Evolutionary conservation across 2,888 invertebrate genomes (phyloP).

Genomic region (Sisyra nigra): DNA sequence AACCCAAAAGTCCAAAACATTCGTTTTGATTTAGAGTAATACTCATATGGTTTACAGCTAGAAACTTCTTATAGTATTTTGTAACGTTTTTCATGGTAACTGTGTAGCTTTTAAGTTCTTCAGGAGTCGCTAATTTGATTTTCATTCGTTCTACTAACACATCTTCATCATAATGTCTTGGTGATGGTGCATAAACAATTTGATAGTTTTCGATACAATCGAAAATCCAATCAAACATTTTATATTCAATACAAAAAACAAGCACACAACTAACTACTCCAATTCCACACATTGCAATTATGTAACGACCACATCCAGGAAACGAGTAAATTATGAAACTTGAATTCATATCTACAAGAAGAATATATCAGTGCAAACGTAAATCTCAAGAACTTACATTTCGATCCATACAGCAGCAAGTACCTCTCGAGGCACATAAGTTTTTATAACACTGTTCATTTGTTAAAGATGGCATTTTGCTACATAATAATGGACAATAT

Average conservation of each 20-base stretch:
- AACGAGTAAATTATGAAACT: constrained; percentile 44
- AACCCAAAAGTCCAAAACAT: constrained; percentile 68
- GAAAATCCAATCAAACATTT: constrained; percentile 32
- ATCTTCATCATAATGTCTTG: constrained; percentile 26
- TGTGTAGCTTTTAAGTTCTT: constrained; percentile 28
- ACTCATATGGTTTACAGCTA: constrained; percentile 57
- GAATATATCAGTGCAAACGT: constrained; percentile 1
- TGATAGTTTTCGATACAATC: constrained; percentile 14
- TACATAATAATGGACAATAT: constrained; percentile 14
- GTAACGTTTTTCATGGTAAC: constrained; percentile 47
- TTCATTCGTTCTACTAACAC: constrained; percentile 36
- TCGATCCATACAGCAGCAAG: constrained; percentile 24
- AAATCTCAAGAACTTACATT: too few species aligned
- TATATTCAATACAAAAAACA: constrained; percentile 47
- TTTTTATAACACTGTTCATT: constrained; percentile 23
- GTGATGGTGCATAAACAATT: too few species aligned
- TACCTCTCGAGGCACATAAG: constrained; percentile 11
- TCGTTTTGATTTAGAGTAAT: constrained; percentile 52
- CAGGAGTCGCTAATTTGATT: constrained; percentile 25
- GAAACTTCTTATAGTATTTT: constrained; percentile 55
- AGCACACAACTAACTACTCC: constrained; percentile 40
- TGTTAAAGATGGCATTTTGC: constrained; percentile 21
- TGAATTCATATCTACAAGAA: neutral
- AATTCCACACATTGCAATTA: constrained; percentile 38
- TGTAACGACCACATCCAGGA: constrained; percentile 54